Evolutionary conservation across 37 sponge, comb jelly and placozoan genomes (phyloP).

Genomic region (Axinella damicornis): DNA sequence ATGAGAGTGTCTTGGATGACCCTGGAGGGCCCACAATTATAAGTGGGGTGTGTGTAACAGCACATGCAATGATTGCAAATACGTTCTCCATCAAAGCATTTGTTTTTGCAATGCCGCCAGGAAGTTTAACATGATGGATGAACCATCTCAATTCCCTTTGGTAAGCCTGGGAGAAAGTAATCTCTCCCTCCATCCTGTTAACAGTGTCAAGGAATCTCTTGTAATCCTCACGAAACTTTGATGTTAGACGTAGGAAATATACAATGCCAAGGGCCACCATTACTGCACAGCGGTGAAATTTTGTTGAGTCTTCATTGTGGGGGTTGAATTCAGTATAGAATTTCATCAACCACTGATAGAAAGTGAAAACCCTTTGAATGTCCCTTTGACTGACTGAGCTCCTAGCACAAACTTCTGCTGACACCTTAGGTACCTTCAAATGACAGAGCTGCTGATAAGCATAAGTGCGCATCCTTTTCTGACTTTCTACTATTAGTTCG

Average conservation of each 20-base stretch:
- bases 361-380: conserved; percentile 66
- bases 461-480: conserved; percentile 64
- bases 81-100: conserved; percentile 89
- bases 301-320: neutral
- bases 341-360: conserved; percentile 48
- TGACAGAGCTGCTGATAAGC: conserved; percentile 51
- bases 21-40: conserved; percentile 94
- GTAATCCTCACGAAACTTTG: conserved; percentile 39
- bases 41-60: conserved; percentile 76
- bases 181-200: neutral
- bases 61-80: conserved; percentile 82
- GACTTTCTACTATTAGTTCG: conserved; percentile 56
- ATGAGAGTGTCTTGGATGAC: conserved; percentile 88
- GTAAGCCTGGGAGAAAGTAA: conserved; percentile 36
- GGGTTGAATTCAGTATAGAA: conserved; percentile 23
- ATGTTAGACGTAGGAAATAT: conserved; percentile 80
- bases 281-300: conserved; percentile 56
- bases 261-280: conserved; percentile 80
- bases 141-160: conserved; percentile 61
- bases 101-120: conserved; percentile 85
- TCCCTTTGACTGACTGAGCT: conserved; percentile 88
- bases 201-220: conserved; percentile 13
- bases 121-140: conserved; percentile 47
- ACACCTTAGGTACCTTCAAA: neutral
- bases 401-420: conserved; percentile 36